Evolutionary conservation across 2,797 vertebrate genomes (phyloP).

Genomic region (Halcyon leucocephala): DNA sequence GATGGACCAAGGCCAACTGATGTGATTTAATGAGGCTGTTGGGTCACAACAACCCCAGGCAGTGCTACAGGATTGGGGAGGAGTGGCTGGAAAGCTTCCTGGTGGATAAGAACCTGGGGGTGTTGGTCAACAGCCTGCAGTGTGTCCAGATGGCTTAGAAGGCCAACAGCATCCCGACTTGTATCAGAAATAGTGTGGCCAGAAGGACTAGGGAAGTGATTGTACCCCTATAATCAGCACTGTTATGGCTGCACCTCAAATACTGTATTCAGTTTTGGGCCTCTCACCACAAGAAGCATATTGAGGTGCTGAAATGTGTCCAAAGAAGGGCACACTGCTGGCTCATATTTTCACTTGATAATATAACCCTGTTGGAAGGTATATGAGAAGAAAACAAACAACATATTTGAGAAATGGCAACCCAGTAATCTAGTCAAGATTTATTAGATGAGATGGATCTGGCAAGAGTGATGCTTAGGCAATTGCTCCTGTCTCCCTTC

Average conservation of each 20-base stretch:
- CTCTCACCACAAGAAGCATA: too few species aligned
- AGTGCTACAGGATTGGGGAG: background rate
- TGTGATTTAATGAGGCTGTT: background rate
- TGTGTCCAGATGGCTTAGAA: too few species aligned
- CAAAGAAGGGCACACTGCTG: too few species aligned
- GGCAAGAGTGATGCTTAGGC: background rate
- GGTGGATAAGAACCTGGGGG: too few species aligned
- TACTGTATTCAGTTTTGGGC: too few species aligned
- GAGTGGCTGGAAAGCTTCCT: too few species aligned
- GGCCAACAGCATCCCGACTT: too few species aligned
- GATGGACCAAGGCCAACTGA: background rate
- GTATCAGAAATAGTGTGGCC: too few species aligned
- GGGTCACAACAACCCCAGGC: background rate
- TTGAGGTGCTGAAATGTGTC: too few species aligned
- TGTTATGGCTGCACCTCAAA: too few species aligned
- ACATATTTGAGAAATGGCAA: background rate
- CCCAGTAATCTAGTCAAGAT: background rate
- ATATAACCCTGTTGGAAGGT: background rate
- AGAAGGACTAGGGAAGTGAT: background rate
- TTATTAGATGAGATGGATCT: background rate
- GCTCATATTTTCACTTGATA: background rate
- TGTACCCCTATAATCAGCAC: too few species aligned
- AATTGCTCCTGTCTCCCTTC: background rate
- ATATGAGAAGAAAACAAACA: background rate
- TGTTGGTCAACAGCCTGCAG: too few species aligned